Percentiles rank a stretch among this genome's conserved stretches.
Conservation (phyloP, 2,888 invertebrate genomes). For the Hemistola chrysoprasaria region DNA sequence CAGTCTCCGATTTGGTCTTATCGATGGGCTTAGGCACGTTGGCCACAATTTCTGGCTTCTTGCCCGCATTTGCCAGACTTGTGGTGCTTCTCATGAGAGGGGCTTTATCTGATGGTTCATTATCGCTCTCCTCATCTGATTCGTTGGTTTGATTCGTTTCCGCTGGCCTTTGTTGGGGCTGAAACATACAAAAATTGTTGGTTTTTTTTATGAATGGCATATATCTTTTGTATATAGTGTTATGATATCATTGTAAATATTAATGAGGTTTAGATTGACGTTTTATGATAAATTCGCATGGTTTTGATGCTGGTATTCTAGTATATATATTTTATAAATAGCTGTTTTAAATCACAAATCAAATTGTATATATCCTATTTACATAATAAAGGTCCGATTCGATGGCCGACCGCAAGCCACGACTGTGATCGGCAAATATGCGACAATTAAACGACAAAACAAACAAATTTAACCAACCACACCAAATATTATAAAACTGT, state of each 20-base stretch:
- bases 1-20: slow-evolving; percentile 46
- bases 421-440: no score
- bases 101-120: slow-evolving; percentile 70
- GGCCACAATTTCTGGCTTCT: slow-evolving; percentile 71
- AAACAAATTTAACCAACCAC: no score
- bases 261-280: slow-evolving; percentile 2
- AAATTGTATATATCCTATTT: no score
- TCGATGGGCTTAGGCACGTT: slow-evolving; percentile 67
- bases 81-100: slow-evolving; percentile 72
- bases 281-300: neutral
- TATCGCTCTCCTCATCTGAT: slow-evolving; percentile 69
- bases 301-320: neutral
- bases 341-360: no score
- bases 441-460: no score
- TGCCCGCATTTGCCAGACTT: slow-evolving; percentile 49
- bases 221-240: no score
- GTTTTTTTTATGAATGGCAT: neutral
- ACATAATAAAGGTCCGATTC: no score
- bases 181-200: slow-evolving; percentile 33
- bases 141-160: slow-evolving; percentile 41
- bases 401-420: no score
- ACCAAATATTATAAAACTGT: no score
- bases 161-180: slow-evolving; percentile 53
- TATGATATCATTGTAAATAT: slow-evolving; percentile 9
- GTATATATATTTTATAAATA: neutral